Base-by-base conservation (phyloP, 2,888 invertebrate species). In the Acrobasis consociella region DNA sequence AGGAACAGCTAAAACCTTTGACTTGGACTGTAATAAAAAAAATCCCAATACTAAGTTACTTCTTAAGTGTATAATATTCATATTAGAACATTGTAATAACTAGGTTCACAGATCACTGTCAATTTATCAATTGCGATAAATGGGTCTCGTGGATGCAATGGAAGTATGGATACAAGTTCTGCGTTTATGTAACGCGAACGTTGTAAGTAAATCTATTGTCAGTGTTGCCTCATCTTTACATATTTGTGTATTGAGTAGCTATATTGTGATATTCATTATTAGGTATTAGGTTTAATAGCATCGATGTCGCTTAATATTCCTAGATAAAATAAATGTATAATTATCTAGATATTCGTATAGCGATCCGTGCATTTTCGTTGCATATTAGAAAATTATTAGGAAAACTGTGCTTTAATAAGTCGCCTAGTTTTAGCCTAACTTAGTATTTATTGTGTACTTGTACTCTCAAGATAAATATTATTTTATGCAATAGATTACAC, bases 191-290 rank as follows among this genome's bases (percentile, higher is more conserved):
- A 72, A 73, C 52, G 50, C 42, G 49, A 51, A 67, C 62, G 66
- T 67, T 69, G 65, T 71, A 70, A 70, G 75, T 79, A 77, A 72
- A 74, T 80, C 72, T 74, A 70, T 72, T 74, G 74, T 77, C 70
- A 74, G 64, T 74, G 78, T 84, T 85, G 78, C 81, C 75, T 81
- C 83, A 85, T 81, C 77, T 78, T 78, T 16, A 61, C 53, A 77
- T 84, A 74, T 81, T 72, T 72, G 68, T 81, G 69, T 78, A 75
- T 78, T 77, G 80, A 77, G 82, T 89, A 86, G 85, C 79, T 80
- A 85, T 85, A 87, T 85, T 89, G 89, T 89, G 88, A 89, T 90
- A 89, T 85, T 85, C 81, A 84, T 80, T 84, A 80, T 80, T 87
- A 87, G 83, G 81, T 76, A 71, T 71, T 61, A 62, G 49, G 78